Percentiles rank a stretch among this genome's conserved stretches.
These are phyloP conservation scores for Listronotus oregonensis DNA, from an alignment of 1,140 invertebrate species.

Conservation along the genomic window DNA sequence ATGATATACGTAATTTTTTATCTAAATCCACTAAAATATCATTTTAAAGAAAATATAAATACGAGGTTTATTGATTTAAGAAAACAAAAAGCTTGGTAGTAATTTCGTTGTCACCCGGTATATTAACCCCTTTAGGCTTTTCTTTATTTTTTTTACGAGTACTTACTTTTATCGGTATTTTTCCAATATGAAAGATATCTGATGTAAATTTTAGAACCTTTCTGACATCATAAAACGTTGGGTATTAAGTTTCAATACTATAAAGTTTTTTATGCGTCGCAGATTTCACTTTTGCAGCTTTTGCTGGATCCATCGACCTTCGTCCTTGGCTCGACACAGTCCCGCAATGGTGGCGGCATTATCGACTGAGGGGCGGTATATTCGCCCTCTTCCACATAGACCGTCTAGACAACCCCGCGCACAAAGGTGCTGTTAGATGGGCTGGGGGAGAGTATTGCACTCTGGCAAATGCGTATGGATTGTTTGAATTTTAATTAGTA, in stretches of 20 bases:
- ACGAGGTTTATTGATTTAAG: too few species aligned
- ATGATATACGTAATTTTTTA: too few species aligned
- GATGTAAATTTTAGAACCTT: too few species aligned
- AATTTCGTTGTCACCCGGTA: too few species aligned
- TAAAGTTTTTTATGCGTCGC: conserved; percentile 22
- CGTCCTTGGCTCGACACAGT: conserved; percentile 34
- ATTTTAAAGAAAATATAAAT: too few species aligned
- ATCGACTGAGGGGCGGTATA: conserved; percentile 25
- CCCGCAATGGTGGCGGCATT: conserved; percentile 29
- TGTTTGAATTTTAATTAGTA: conserved; percentile 2
- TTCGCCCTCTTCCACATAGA: conserved; percentile 3
- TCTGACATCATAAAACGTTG: too few species aligned
- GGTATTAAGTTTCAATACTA: background rate
- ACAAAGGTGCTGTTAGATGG: conserved; percentile 32
- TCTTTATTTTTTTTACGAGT: too few species aligned
- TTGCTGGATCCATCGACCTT: conserved; percentile 30
- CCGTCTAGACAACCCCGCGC: conserved; percentile 36
- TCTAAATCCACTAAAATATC: too few species aligned
- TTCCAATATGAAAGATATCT: too few species aligned
- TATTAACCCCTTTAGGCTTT: too few species aligned
- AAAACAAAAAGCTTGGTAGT: too few species aligned
- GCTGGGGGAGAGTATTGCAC: conserved; percentile 33
- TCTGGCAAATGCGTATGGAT: conserved; percentile 6
- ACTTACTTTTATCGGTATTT: too few species aligned
- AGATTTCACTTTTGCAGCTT: conserved; percentile 30